Evolutionary conservation across 2,888 invertebrate genomes (phyloP), one percentile per base, ranked within the genome.

Genomic region (Brachyopa scutellaris): DNA sequence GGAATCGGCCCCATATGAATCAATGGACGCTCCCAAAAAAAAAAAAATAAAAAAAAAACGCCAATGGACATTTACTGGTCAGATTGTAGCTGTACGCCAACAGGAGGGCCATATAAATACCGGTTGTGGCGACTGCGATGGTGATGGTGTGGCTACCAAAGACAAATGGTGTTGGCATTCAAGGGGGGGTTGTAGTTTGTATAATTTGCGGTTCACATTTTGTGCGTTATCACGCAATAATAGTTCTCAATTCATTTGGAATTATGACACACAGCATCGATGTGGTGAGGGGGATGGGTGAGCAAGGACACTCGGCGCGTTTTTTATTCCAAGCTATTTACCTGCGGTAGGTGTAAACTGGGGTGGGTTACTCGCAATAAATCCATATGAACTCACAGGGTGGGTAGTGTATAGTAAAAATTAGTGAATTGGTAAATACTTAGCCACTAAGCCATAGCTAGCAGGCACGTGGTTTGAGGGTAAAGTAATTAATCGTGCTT

Each of bases 201-300:
- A 40, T 55, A 72, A 64, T 74, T 33, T 80, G 79, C 51, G 80
- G 79, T 69, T 74, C 47, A 49, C 67, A 74, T 36, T 74, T 57
- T 67, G 74, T 62, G 49, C 62, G 69, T 78, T 78, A 78, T 72
- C 78, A 78, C 72, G 78, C 78, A 66, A 78, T 78, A 66, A 78
- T 72, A 78, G 72, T 64, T 78, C 66, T 72, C 78, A 72, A 64
- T 66, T 72, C 72, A 38, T 40, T 59, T 36, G 51, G 21, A 64
- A 64, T 57, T 72, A 78, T 72, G 72, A 64, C 57, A 31, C 26
- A n/a, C 6, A 33, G 5, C 36, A 73, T 73, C 53, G 53, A 66
- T 64, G n/a, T n/a, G n/a, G n/a, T n/a, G n/a, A n/a, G n/a, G 33
- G 36, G 8, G 38, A 51, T 8, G 26, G 15, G 36, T 36, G 31